Base-by-base conservation (phyloP, 2,888 invertebrate genomes). In the Orthosia gothica region DNA sequence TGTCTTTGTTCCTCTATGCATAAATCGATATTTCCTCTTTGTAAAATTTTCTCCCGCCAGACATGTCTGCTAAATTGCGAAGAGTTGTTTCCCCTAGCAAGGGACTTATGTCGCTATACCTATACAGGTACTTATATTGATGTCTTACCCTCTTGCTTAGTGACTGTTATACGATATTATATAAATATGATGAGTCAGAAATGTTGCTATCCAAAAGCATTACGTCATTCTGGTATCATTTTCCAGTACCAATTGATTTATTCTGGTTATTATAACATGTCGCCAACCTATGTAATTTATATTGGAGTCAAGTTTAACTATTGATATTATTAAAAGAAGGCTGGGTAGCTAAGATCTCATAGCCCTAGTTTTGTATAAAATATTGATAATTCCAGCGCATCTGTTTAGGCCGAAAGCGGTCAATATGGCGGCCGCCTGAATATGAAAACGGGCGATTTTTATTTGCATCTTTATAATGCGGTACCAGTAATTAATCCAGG, bases 21-120 rank as follows among this genome's bases (percentile, higher is more conserved):
- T 79, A 67, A 80, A 80, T 78, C 80, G 66, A 80, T 66, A 67
- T 74, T 74, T 74, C 49, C 52, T 67, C 52, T 74, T 54, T 26
- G 40, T 47, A 47, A 50, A 67, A 52, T 50, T 26, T 50, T 16
- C 40, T 47, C 18, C 15, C 49, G 50, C 32, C 58, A 65, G 71
- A 65, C 67, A 68, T 76, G 72, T 61, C 78, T 64, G 52, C 20
- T 68, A 32, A 68, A 82, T 68, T 64, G 64, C 55, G 20, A 68
- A 71, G 62, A 64, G 82, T 57, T 57, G 76, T 61, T 76, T 52
- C 64, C 66, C 71, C 62, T 80, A 54, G 20, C 20, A 26, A 54
- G 26, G 32, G 57, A n/a, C 47, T 20, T 50, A 12, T 55, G 40
- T 64, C 49, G 15, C 58, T 55, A 32, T 57, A 40, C 15, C 7